These are phyloP conservation scores for Haliaeetus leucogaster DNA, from an alignment of 2,113 vertebrate genomes.

Conservation along the genomic window DNA sequence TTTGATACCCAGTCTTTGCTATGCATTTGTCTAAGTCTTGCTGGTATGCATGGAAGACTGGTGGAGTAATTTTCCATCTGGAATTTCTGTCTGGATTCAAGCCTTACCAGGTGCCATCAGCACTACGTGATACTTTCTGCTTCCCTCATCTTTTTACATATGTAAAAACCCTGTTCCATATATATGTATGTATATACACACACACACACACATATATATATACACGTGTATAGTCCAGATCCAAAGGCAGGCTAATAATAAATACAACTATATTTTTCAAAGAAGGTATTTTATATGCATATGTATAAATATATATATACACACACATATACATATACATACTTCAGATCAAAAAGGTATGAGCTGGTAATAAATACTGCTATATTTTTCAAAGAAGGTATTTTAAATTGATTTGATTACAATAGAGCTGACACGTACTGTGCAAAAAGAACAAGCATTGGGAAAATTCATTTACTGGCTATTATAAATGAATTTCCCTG, in stretches of 20 bases:
- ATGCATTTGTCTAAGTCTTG: background rate
- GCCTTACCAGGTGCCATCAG: background rate
- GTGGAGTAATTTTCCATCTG: background rate
- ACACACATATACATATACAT: background rate
- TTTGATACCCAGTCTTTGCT: background rate
- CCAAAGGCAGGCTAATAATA: background rate
- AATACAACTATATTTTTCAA: background rate
- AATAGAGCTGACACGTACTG: slow-evolving; percentile 34
- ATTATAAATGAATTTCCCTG: slow-evolving; percentile 56
- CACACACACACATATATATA: rapidly evolving
- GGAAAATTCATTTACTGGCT: slow-evolving; percentile 48
- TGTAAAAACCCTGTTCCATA: background rate
- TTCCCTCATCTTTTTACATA: background rate
- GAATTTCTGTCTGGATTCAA: background rate
- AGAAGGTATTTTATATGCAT: background rate
- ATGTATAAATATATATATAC: background rate
- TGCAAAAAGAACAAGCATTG: slow-evolving; percentile 33
- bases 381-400: slow-evolving; percentile 39
- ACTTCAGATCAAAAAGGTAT: background rate
- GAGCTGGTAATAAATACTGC: background rate
- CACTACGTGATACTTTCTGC: background rate
- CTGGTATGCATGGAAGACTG: background rate
- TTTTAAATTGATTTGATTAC: slow-evolving; percentile 58
- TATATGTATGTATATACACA: no score
- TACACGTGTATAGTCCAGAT: background rate